phyloP scores from a whole-genome alignment of 1,140 invertebrate genomes.

The Drosophila novamexicana region DNA sequence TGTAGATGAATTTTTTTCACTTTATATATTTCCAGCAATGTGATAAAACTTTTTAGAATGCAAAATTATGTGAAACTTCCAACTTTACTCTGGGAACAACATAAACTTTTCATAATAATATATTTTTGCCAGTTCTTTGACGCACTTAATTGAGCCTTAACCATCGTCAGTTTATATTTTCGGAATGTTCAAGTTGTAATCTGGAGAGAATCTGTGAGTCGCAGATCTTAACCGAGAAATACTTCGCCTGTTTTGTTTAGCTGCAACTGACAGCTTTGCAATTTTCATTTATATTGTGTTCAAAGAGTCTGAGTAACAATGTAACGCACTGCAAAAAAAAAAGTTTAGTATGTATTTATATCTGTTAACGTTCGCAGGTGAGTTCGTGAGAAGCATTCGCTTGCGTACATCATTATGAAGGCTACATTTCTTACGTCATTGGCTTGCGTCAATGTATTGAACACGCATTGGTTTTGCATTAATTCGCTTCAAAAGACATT shows the following conservation, averaged over 20 bases:
- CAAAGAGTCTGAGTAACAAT: background rate
- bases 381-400: background rate
- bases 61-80: no score
- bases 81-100: no score
- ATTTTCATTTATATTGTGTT: constrained; percentile 14
- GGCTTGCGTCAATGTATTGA: background rate
- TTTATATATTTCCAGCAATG: no score
- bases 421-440: background rate
- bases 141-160: no score
- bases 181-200: background rate
- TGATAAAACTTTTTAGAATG: no score
- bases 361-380: no score
- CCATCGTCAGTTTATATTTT: no score
- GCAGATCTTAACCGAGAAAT: background rate
- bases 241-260: background rate
- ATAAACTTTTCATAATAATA: no score
- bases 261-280: constrained; percentile 22
- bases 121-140: no score
- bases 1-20: no score
- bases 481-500: background rate
- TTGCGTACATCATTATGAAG: no score
- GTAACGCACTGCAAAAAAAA: no score
- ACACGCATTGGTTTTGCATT: background rate
- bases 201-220: constrained; percentile 9
- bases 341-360: background rate